phyloP scores from a whole-genome alignment of 2,888 invertebrate species.

The Ferrisia virgata region DNA sequence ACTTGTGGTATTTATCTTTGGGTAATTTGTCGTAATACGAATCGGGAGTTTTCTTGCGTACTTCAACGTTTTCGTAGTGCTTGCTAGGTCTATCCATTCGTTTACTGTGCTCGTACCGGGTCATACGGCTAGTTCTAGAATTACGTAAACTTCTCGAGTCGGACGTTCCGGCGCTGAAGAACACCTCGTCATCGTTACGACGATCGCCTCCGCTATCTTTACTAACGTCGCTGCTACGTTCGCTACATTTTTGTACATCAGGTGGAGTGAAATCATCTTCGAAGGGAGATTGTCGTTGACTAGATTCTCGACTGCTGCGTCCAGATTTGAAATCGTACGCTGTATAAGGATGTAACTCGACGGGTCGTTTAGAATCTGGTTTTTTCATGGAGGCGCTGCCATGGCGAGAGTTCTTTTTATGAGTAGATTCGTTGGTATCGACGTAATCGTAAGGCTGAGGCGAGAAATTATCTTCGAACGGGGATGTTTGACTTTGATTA shows the following conservation, averaged over 20 bases:
- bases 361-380: neutral
- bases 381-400: neutral
- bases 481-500: constrained; percentile 54
- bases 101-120: neutral
- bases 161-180: constrained; percentile 48
- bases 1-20: constrained; percentile 28
- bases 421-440: neutral
- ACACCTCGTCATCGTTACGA: constrained; percentile 49
- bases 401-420: neutral
- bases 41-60: constrained; percentile 22
- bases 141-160: neutral
- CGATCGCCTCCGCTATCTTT: constrained; percentile 26
- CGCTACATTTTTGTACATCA: constrained; percentile 50
- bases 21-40: constrained; percentile 28
- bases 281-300: constrained; percentile 59
- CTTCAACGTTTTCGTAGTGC: constrained; percentile 37
- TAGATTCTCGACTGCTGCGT: constrained; percentile 42
- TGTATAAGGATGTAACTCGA: constrained; percentile 2
- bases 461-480: constrained; percentile 63
- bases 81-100: constrained; percentile 18
- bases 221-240: constrained; percentile 49
- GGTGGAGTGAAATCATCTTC: constrained; percentile 68
- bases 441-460: constrained; percentile 51
- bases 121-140: neutral
- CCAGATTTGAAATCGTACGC: constrained; percentile 28